Percentiles rank a stretch among this genome's conserved stretches.
phyloP scores from a whole-genome alignment of 2,113 vertebrate species.

The Brevimyrus niger region DNA sequence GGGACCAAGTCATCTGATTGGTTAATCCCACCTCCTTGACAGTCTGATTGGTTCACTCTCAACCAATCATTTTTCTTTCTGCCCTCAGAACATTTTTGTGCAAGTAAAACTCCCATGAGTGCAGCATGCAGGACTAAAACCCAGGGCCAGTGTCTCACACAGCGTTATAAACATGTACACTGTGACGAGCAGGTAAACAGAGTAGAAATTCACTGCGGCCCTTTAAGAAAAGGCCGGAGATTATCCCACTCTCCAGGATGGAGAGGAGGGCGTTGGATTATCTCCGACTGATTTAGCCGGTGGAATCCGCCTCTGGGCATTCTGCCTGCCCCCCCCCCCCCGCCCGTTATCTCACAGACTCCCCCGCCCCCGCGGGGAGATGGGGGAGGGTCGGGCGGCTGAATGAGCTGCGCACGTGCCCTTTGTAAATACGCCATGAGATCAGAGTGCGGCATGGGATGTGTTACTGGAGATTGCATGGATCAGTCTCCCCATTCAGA shows the following conservation, averaged over 20 bases:
- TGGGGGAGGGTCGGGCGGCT: neutral
- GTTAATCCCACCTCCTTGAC: too few species aligned
- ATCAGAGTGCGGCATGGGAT: neutral
- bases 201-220: neutral
- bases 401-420: neutral
- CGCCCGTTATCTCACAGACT: conserved; percentile 37
- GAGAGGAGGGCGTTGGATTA: neutral
- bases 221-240: neutral
- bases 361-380: neutral
- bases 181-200: neutral
- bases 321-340: conserved; percentile 39
- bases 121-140: neutral
- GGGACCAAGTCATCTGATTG: too few species aligned
- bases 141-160: neutral
- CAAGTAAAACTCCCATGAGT: too few species aligned
- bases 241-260: neutral
- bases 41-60: too few species aligned
- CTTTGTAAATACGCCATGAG: neutral
- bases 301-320: conserved; percentile 14
- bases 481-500: neutral
- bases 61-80: too few species aligned
- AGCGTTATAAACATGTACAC: neutral
- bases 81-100: too few species aligned
- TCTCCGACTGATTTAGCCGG: neutral
- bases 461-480: conserved; percentile 1